Evolutionary conservation across 2,888 invertebrate genomes (phyloP), one percentile per base, ranked within the genome.

Genomic region (Camptogramma bilineatum): DNA sequence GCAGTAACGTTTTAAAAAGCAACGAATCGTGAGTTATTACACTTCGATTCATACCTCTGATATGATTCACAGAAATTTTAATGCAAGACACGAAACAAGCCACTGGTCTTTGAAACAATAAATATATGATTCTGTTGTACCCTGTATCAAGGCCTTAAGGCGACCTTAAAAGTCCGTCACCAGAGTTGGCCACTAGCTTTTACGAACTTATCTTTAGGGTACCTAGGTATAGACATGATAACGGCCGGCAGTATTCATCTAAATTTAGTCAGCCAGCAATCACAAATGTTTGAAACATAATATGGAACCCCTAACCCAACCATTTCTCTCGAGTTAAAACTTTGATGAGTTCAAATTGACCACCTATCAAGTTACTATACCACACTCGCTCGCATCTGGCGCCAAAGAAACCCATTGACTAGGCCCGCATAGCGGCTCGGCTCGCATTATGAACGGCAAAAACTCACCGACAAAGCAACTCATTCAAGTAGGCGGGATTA

Each of bases 1-100:
- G 34, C 17, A 59, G 16, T 44, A 51, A 13, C 4, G 4, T 42
- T 10, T 17, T 19, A 1, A 39, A 44, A 64, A 53, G 21, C 34
- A 54, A 28, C 13, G 9, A 59, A 51, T 39, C 31, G 51, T 55
- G 46, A 63, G 66, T 72, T 69, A 69, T 63, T 66, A 68, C 61
- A 68, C 51, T 68, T 62, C 39, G 46, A 28, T 47, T 50, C 55
- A 53, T 47, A 50, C 19, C 16, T 54, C 60, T 10, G 42, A 31
- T 51, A 59, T 69, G 69, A 73, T 63, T 71, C 72, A 71, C 59
- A 48, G 50, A 69, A 61, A 69, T 62, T 66, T 71, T 44, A 64
- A 73, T 73, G 64, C 73, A 65, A 65, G 61, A 58, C 71, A 73
- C 73, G 72, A 65, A 64, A 52, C 61, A 19, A 54, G 67, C 68